Evolutionary conservation across 2,888 invertebrate species (phyloP), one percentile per base, ranked within the genome.

Genomic region (Coecobrya sp.): DNA sequence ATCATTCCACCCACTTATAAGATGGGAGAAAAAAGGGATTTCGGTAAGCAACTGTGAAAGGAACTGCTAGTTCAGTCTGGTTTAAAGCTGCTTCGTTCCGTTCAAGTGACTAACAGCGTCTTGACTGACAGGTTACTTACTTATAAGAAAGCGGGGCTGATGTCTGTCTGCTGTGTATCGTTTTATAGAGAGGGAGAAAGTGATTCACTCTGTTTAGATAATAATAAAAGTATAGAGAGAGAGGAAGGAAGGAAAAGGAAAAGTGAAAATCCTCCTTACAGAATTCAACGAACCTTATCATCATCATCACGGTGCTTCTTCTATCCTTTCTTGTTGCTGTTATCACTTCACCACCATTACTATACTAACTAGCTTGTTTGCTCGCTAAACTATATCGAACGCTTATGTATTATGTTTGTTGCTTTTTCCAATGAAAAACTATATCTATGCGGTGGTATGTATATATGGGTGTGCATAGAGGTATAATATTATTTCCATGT

Each of bases 281-380:
- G 81, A 52, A 89, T 22, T 65, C 89, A 89, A 89, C 89, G 89
- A 89, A 82, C 89, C 89, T 82, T 89, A 89, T 68, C 81, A 89
- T 81, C 76, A 27, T 52, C 45, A 76, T 76, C 25, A 49, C 49
- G n/a, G 22, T 76, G 11, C 10, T 55, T 45, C 13, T 25, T 65
- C 62, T n/a, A n/a, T n/a, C 27, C 19, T 19, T 70, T 52, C n/a
- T 45, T 42, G 55, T 36, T 42, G 68, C 22, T 52, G 19, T n/a
- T 55, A 55, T 55, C 55, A 55, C 62, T 10, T 25, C 62, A 22
- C 62, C 79, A 45, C 49, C 19, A 79, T 11, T 49, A 19, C 49
- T 79, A 45, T 49, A 79, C 79, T 79, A 22, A 62, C 62, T 62
- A 62, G 62, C 62, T 62, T 62, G 62, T 62, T 62, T 62, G 62